Base-by-base conservation (phyloP, 2,888 invertebrate genomes). In the Microplitis deprimator region DNA sequence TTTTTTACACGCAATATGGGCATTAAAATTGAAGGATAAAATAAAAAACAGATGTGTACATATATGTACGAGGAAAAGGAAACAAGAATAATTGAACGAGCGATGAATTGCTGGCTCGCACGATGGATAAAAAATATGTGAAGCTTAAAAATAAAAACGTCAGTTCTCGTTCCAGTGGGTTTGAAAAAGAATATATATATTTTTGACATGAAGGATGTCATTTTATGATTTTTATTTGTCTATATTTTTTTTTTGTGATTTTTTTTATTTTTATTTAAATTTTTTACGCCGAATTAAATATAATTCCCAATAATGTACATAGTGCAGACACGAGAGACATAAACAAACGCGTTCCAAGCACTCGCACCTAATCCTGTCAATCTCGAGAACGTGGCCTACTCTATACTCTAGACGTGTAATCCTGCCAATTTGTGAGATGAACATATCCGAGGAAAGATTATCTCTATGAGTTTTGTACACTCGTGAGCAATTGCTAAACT, bases 371-470 rank as follows among this genome's bases (percentile, higher is more conserved):
- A 89, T 89, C 89, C 88, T 80, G 79, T 84, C 88, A 89, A 88
- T 89, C 87, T 88, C 86, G 85, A 85, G 85, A 83, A 86, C 85
- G 86, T 84, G 83, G 85, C 84, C 83, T 83, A 85, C 85, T 87
- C 88, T 86, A 84, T 81, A 8, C 50, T 50, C 50, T 80, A 68
- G 80, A 82, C 81, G 80, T 81, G 85, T 87, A 88, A 88, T 88
- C 88, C 88, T 83, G 85, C 84, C 88, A 87, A 88, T 88, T 88
- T 88, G 84, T 84, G 80, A 81, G 84, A 80, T 81, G 80, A 82
- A 83, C 75, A 80, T 50, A 50, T 60, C 71, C 77, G 76, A 75
- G 80, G 68, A 77, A 68, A 80, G 82, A 81, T 83, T 79, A 83
- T 78, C 79, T 77, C 72, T 17, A 69, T 67, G 73, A 79, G 79